These are phyloP conservation scores for Trichogramma pretiosum DNA, from an alignment of 1,140 invertebrate genomes.

Conservation along the genomic window DNA sequence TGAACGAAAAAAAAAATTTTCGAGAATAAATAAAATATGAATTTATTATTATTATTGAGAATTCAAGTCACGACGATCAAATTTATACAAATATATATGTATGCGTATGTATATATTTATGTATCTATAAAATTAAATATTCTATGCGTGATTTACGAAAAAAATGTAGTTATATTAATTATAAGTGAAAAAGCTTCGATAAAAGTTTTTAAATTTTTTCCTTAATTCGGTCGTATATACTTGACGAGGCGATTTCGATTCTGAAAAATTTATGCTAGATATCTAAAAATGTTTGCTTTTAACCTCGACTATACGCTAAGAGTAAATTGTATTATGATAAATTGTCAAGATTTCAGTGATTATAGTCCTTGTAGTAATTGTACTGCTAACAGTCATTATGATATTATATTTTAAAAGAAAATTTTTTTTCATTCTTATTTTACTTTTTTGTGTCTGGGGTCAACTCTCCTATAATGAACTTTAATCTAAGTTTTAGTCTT, in stretches of 20 bases:
- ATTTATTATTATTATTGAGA: too few relatives aligned
- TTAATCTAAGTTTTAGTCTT: too few relatives aligned
- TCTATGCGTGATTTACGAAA: too few relatives aligned
- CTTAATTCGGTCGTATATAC: neutral
- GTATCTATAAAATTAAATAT: too few relatives aligned
- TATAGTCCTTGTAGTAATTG: slow-evolving; percentile 4
- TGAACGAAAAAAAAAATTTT: neutral
- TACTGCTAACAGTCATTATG: slow-evolving; percentile 5
- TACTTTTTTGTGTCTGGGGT: slow-evolving; percentile 2
- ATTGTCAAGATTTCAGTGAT: neutral
- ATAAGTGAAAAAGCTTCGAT: too few relatives aligned
- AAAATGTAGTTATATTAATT: too few relatives aligned
- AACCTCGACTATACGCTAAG: slow-evolving; percentile 2
- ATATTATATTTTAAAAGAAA: slow-evolving; percentile 11
- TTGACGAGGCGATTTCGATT: slow-evolving; percentile 16
- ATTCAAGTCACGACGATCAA: too few relatives aligned
- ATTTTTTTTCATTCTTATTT: slow-evolving; percentile 5
- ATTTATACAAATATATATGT: too few relatives aligned
- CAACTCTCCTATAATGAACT: too few relatives aligned
- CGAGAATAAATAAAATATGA: slow-evolving; percentile 1
- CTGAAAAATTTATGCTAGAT: slow-evolving; percentile 2
- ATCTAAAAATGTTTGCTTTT: too few relatives aligned
- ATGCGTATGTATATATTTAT: too few relatives aligned
- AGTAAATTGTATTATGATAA: neutral
- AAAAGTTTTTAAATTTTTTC: neutral